A percentile compares a stretch with the other conserved stretches of the same genome.
These are phyloP conservation scores for Cacoxenus indagator DNA, from an alignment of 2,888 invertebrate species.

Conservation along the genomic window DNA sequence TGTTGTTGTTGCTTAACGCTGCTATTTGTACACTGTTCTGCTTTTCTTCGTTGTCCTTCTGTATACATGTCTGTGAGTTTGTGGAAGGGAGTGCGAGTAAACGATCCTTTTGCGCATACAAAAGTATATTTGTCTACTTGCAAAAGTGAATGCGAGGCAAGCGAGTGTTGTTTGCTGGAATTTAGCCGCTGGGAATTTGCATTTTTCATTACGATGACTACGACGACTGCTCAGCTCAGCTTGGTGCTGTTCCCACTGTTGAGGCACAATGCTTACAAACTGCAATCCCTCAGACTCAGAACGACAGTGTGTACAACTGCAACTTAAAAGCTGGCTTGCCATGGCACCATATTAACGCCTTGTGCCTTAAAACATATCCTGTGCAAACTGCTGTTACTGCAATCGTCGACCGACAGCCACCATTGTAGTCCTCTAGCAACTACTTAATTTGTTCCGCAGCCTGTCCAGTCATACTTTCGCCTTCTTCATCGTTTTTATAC, in stretches of 20 bases:
- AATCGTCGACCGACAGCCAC: background rate
- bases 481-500: constrained; percentile 5
- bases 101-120: constrained; percentile 22
- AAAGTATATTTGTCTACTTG: constrained; percentile 52
- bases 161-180: constrained; percentile 60
- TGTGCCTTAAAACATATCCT: constrained; percentile 30
- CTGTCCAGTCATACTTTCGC: constrained; percentile 42
- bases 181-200: constrained; percentile 68
- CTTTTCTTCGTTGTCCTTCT: background rate
- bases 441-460: constrained; percentile 18
- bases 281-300: background rate
- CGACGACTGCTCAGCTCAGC: background rate
- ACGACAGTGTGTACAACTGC: background rate
- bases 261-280: background rate
- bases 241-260: background rate
- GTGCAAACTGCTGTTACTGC: background rate
- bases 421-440: background rate
- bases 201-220: constrained; percentile 65
- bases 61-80: background rate
- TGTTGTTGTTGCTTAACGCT: constrained; percentile 22
- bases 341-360: constrained; percentile 60
- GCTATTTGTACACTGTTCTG: background rate
- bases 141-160: constrained; percentile 12
- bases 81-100: constrained; percentile 26
- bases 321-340: constrained; percentile 12